Evolutionary conservation across 2,797 vertebrate genomes (phyloP).

Genomic region (Astyanax mexicanus): DNA sequence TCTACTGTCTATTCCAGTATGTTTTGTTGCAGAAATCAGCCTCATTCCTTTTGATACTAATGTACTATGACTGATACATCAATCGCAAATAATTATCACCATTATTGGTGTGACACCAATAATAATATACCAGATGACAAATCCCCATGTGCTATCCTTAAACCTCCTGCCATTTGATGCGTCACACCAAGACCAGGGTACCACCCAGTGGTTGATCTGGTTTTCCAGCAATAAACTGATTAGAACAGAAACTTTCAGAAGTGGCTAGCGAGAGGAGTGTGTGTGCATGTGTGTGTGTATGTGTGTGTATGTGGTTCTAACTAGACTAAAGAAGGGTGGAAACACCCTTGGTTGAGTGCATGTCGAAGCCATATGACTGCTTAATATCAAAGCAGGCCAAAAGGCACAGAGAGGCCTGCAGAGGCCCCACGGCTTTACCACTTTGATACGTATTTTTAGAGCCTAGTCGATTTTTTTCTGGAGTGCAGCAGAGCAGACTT

Average conservation of each 20-base stretch:
- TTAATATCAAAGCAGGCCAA: conserved; percentile 31
- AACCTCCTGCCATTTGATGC: conserved; percentile 2
- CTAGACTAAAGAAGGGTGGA: conserved; percentile 41
- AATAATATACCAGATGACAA: too few species aligned
- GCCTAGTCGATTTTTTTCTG: conserved; percentile 62
- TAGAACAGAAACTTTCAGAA: conserved; percentile 63
- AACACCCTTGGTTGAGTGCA: conserved; percentile 46
- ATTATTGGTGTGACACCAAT: background rate
- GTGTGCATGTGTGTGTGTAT: conserved; percentile 1
- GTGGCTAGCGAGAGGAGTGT: conserved; percentile 59
- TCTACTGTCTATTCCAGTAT: too few species aligned
- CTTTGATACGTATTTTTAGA: conserved; percentile 71
- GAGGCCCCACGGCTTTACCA: conserved; percentile 55
- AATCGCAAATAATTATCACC: background rate
- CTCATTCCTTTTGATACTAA: too few species aligned
- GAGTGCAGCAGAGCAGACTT: conserved; percentile 48
- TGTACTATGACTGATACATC: too few species aligned
- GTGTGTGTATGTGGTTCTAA: background rate
- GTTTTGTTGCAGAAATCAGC: too few species aligned
- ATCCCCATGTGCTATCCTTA: background rate
- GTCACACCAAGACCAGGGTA: conserved; percentile 40
- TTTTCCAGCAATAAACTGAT: conserved; percentile 52
- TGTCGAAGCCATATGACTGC: conserved; percentile 42
- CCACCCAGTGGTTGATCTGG: conserved; percentile 55
- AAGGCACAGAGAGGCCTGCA: conserved; percentile 37